Evolutionary conservation across 1,140 invertebrate genomes (phyloP).

Genomic region (Agraylea sexmaculata): DNA sequence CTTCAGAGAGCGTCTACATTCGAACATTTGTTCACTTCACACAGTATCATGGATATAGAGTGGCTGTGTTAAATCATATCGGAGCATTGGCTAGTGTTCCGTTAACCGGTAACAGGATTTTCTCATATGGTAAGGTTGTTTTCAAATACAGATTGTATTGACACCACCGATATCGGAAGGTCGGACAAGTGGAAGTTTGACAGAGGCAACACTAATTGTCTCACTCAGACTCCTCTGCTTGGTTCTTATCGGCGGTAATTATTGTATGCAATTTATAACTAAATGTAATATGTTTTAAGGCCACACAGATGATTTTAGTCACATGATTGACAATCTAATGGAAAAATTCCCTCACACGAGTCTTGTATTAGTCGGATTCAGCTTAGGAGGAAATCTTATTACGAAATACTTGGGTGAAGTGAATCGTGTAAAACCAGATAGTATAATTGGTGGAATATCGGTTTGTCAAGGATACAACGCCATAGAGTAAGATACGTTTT

Average conservation of each 20-base stretch:
- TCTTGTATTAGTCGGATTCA: constrained; percentile 78
- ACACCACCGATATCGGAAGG: too few species aligned
- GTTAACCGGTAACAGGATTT: constrained; percentile 77
- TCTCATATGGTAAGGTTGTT: constrained; percentile 68
- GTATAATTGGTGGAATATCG: constrained; percentile 76
- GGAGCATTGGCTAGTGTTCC: constrained; percentile 75
- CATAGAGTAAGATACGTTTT: constrained; percentile 54
- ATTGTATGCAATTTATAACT: too few species aligned
- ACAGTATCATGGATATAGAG: constrained; percentile 78
- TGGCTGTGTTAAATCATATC: constrained; percentile 88
- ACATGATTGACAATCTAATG: constrained; percentile 63
- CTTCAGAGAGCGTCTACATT: constrained; percentile 85
- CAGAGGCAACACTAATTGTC: too few species aligned
- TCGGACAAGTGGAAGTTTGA: too few species aligned
- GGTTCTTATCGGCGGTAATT: too few species aligned
- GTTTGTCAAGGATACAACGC: constrained; percentile 89
- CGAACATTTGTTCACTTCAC: constrained; percentile 84
- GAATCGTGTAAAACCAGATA: constrained; percentile 44
- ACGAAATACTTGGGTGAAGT: constrained; percentile 80
- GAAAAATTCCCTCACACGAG: constrained; percentile 61
- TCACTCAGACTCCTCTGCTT: too few species aligned
- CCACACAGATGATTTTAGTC: constrained; percentile 71
- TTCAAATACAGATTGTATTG: constrained; percentile 4
- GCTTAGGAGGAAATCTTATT: constrained; percentile 79
- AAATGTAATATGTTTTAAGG: constrained; percentile 45